Conservation (phyloP, 2,797 vertebrate species). For the Emydoidea blandingii region DNA sequence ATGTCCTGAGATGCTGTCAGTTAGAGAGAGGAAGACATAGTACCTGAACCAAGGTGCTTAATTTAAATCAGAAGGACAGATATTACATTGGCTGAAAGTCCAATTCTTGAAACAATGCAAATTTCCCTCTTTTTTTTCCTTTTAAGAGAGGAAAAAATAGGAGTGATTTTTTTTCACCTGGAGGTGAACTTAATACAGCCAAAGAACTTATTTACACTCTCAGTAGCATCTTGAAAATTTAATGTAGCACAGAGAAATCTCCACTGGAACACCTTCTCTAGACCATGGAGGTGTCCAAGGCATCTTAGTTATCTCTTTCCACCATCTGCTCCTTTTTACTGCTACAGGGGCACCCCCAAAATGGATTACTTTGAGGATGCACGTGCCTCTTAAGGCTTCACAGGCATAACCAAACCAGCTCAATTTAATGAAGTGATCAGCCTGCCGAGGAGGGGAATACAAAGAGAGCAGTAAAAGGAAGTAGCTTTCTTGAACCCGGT, state of each 20-base stretch:
- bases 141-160: background rate
- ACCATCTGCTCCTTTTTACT: constrained; percentile 30
- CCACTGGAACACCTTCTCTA: constrained; percentile 48
- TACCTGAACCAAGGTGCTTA: background rate
- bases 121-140: background rate
- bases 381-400: constrained; percentile 3
- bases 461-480: background rate
- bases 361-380: background rate
- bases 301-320: background rate
- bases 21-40: constrained; percentile 42
- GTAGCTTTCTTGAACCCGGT: background rate
- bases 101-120: constrained; percentile 15
- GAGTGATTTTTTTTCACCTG: background rate
- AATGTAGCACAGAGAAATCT: constrained; percentile 35
- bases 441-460: background rate
- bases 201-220: constrained; percentile 59
- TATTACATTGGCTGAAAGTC: background rate
- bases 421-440: constrained; percentile 49
- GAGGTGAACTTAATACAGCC: constrained; percentile 31
- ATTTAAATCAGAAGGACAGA: background rate
- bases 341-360: constrained; percentile 34
- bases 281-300: constrained; percentile 20
- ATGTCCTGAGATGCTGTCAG: constrained; percentile 41
- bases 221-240: constrained; percentile 51
- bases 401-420: constrained; percentile 18